Base-by-base conservation (phyloP, 2,888 invertebrate species). In the Rugalucina vietnamica region DNA sequence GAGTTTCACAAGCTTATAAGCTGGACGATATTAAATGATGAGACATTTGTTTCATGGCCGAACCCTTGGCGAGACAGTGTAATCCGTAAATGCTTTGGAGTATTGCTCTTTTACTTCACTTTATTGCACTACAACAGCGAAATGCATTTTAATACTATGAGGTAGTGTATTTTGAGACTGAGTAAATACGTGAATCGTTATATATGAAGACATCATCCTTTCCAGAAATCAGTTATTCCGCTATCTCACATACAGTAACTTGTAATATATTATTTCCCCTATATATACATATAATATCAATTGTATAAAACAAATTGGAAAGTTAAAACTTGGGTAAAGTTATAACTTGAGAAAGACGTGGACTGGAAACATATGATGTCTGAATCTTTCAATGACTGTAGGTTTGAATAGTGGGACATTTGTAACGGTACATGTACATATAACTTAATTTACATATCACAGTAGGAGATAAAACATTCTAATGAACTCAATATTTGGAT, bases 291-390 rank as follows among this genome's bases (percentile, higher is more conserved):
- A 65, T 65, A 65, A 18, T 29, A 29, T n/a, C n/a, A n/a, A n/a
- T n/a, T 65, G 29, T 65, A 65, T 65, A 65, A 65, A 65, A 65
- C 72, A 39, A 72, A 72, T 43, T 71, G 71, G 50, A 78, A 78
- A 71, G 70, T 78, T 49, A 78, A 78, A 43, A 71, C 54, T 72
- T 82, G 85, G 85, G 82, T 85, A 69, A 82, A 74, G 82, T 57
- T 79, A 60, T 70, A 76, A 73, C 79, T 76, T 65, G 65, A 79
- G 85, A 85, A 85, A 85, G 85, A 85, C 85, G 73, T 79, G 82
- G 82, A 85, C 79, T 85, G 82, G 85, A 82, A 85, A 72, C 27
- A 49, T 43, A 60, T n/a, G 65, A 65, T 29, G 21, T 65, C 65
- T 34, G 34, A 65, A 34, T 65, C 34, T 29, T 32, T 24, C 65